Evolutionary conservation across 2,888 invertebrate species (phyloP), one percentile per base, ranked within the genome.

Genomic region (Eucera pruinosa): DNA sequence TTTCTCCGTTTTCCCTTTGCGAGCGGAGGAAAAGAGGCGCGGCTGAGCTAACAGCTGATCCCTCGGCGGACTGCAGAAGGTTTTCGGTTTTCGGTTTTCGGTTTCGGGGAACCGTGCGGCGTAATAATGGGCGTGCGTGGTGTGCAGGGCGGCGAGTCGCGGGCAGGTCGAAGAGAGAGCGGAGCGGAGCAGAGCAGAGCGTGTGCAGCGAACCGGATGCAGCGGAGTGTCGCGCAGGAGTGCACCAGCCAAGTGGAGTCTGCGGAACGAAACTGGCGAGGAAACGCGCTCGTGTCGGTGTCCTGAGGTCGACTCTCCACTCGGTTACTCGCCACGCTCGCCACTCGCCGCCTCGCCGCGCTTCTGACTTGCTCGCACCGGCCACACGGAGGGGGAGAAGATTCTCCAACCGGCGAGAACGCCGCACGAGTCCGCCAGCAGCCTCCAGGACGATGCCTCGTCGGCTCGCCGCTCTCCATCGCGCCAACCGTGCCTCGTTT

Each of bases 251-350:
- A 78, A 61, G 67, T 15, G 66, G 72, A 73, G 72, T 57, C 79
- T 78, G 69, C 74, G 70, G 50, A 78, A 71, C 75, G 66, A 71
- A 62, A 71, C 79, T 67, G 74, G 48, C 66, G 61, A 68, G 72
- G 79, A 80, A 75, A 72, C 77, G 74, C 71, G 69, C 47, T 70
- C 80, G 83, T 80, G 78, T 76, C 82, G 82, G 74, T 76, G 83
- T 83, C 70, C 83, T 82, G 71, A 69, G 67, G 36, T 73, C 83
- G 78, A 78, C 83, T 83, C 83, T 70, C 60, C 65, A 39, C 61
- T 47, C 47, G 55, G 57, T 50, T 48, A 43, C 60, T 33, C 71
- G 74, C 39, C 47, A 36, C 50, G 41, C 48, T 36, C 33, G n/a
- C n/a, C n/a, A n/a, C 23, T 39, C 41, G 55, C 39, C 20, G 43